Percentiles rank a stretch among this genome's conserved stretches.
Evolutionary conservation across 2,888 invertebrate species (phyloP).

Genomic region (Eupithecia tripunctaria): DNA sequence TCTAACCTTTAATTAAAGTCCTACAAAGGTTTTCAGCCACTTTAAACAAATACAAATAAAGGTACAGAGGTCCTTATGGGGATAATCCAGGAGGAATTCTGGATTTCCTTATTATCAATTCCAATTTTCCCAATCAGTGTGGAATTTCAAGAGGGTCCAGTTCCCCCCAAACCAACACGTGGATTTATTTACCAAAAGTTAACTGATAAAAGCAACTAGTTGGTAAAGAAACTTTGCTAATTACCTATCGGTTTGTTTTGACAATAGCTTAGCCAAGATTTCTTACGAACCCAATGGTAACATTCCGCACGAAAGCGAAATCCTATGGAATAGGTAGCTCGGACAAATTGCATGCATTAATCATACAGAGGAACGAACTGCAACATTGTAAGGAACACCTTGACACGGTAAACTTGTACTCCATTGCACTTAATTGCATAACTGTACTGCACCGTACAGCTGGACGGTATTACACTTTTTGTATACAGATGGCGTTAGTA

Average conservation of each 20-base stretch:
- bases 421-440: conserved; percentile 45
- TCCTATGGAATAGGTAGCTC: conserved; percentile 1
- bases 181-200: no score
- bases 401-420: conserved; percentile 56
- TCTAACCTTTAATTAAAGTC: no score
- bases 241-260: background rate
- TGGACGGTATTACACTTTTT: conserved; percentile 17
- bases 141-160: no score
- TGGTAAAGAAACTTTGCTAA: no score
- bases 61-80: no score
- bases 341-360: conserved; percentile 22
- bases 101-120: no score
- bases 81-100: no score
- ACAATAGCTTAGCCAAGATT: background rate
- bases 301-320: background rate
- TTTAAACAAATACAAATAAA: no score
- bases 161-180: no score
- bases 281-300: background rate
- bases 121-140: no score
- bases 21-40: no score
- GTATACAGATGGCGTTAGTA: conserved; percentile 16
- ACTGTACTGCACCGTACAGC: conserved; percentile 38
- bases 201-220: no score
- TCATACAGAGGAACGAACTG: conserved; percentile 42
- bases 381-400: conserved; percentile 55